These are phyloP conservation scores for Semnopithecus entellus DNA, from an alignment of 2,113 vertebrate species.

Conservation along the genomic window DNA sequence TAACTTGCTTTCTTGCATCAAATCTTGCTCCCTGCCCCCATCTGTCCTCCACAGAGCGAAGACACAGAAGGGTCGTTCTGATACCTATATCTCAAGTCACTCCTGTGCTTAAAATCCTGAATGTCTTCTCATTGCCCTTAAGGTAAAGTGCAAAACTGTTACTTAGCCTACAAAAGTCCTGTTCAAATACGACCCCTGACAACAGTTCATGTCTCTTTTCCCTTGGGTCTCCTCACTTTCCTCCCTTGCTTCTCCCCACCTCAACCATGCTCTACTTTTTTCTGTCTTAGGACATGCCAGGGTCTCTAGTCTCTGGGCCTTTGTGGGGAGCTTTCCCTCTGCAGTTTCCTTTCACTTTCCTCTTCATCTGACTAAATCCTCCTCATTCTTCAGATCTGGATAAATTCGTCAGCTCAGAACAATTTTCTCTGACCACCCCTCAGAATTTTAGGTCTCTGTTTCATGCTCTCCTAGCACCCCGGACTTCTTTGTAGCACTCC, in stretches of 20 bases:
- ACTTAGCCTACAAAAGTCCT: background rate
- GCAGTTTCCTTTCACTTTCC: background rate
- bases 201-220: background rate
- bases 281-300: background rate
- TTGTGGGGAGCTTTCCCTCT: background rate
- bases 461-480: background rate
- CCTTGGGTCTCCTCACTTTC: background rate
- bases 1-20: background rate
- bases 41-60: background rate
- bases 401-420: background rate
- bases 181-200: background rate
- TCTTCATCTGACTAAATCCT: background rate
- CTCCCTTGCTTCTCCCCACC: background rate
- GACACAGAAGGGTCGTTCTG: background rate
- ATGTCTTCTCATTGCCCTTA: background rate
- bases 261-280: background rate
- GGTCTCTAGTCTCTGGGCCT: background rate
- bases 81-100: background rate
- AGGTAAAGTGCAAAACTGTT: background rate
- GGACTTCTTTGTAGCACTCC: background rate
- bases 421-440: background rate
- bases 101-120: background rate
- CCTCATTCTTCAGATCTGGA: background rate
- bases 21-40: background rate
- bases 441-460: background rate